A percentile compares a stretch with the other conserved stretches of the same genome.
Conservation (phyloP, 2,797 vertebrate species). For the Luscinia megarhynchos region DNA sequence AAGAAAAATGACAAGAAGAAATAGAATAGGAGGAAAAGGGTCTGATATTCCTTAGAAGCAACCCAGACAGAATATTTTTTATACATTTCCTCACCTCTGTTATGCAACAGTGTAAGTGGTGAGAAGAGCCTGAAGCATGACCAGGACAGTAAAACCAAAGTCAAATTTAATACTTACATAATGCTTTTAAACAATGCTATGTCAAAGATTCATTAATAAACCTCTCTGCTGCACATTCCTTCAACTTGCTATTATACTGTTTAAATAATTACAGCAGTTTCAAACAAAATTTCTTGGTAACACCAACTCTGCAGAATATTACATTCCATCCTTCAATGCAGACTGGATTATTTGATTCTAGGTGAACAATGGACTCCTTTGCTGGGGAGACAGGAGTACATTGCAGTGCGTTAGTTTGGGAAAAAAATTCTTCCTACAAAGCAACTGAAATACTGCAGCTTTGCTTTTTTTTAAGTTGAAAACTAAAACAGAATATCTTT, state of each 20-base stretch:
- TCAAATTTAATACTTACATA: background rate
- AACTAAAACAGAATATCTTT: background rate
- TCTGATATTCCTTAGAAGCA: background rate
- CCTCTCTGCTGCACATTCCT: background rate
- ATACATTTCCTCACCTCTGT: background rate
- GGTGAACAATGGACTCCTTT: background rate
- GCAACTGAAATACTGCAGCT: background rate
- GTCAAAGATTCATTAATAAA: background rate
- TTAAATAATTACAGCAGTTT: background rate
- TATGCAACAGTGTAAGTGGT: background rate
- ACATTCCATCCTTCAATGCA: background rate
- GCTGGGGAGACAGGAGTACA: accelerated
- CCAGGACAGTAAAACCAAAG: background rate
- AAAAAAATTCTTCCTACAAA: background rate
- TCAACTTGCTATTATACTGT: background rate
- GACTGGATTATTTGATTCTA: background rate
- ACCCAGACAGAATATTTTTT: background rate
- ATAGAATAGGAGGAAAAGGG: background rate
- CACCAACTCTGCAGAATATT: background rate
- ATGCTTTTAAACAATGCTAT: background rate
- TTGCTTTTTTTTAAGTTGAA: background rate
- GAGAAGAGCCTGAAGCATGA: background rate
- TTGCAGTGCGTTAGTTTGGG: accelerated
- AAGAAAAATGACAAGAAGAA: background rate
- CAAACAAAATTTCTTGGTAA: background rate